Percentiles rank a stretch among this genome's conserved stretches.
Conservation (phyloP, 2,888 invertebrate genomes). For the Lysandra coridon region DNA sequence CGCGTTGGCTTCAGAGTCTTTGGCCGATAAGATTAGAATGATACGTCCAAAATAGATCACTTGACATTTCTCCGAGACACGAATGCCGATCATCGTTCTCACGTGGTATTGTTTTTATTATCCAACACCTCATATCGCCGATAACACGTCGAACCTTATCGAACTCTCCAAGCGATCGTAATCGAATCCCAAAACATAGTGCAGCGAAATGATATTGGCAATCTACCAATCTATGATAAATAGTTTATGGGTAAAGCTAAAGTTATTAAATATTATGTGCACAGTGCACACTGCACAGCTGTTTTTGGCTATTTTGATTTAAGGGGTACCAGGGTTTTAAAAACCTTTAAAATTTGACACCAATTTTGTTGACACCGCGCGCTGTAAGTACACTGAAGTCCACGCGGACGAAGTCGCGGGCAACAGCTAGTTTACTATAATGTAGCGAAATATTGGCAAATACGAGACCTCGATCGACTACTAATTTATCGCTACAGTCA, state of each 20-base stretch:
- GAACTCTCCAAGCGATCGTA: conserved; percentile 41
- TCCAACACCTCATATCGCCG: conserved; percentile 59
- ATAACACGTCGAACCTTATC: conserved; percentile 56
- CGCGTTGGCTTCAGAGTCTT: conserved; percentile 52
- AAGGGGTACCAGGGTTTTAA: no score
- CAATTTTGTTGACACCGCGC: no score
- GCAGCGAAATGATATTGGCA: neutral
- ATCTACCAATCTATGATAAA: no score
- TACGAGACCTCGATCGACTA: neutral
- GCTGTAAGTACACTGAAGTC: no score
- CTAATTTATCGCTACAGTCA: neutral
- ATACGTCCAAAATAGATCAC: conserved; percentile 65
- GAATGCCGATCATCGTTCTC: conserved; percentile 56
- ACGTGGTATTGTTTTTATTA: conserved; percentile 78
- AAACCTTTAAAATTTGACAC: no score
- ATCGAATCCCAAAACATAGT: neutral
- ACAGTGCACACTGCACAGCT: no score
- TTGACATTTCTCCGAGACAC: conserved; percentile 58
- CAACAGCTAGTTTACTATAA: neutral
- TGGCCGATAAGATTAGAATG: conserved; percentile 72
- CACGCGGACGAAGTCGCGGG: no score
- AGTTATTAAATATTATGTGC: no score
- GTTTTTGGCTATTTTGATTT: no score
- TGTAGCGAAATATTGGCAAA: no score
- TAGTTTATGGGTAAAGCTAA: no score